A percentile compares a stretch with the other conserved stretches of the same genome.
phyloP scores from a whole-genome alignment of 1,140 invertebrate species.

The Drosophila subpulchrella region DNA sequence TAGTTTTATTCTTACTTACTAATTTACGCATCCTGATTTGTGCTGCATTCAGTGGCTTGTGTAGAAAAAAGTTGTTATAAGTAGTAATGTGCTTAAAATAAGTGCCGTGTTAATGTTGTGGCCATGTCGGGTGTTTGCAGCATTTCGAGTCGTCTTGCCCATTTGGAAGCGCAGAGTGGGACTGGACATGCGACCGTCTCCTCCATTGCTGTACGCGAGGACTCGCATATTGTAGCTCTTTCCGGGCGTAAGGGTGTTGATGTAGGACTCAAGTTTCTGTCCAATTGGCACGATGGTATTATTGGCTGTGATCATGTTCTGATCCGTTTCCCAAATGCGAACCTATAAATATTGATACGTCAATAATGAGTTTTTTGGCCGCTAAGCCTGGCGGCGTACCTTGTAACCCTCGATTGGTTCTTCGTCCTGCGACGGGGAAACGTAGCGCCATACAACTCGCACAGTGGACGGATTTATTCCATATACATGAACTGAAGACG shows the following conservation, averaged over 20 bases:
- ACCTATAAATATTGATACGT: slow-evolving; percentile 82
- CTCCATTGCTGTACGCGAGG: slow-evolving; percentile 96
- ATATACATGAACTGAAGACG: slow-evolving; percentile 94
- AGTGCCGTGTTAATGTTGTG: slow-evolving; percentile 72
- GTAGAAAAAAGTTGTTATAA: slow-evolving; percentile 66
- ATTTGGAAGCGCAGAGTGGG: slow-evolving; percentile 94
- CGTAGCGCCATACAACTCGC: slow-evolving; percentile 95
- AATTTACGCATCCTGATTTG: slow-evolving; percentile 17
- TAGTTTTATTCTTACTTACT: slow-evolving; percentile 27
- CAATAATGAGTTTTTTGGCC: neutral
- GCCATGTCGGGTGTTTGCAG: slow-evolving; percentile 60
- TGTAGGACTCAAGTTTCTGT: slow-evolving; percentile 90
- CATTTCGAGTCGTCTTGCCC: slow-evolving; percentile 86
- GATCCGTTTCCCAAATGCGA: slow-evolving; percentile 95
- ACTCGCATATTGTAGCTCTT: slow-evolving; percentile 96
- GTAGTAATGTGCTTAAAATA: slow-evolving; percentile 62
- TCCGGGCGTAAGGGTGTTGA: slow-evolving; percentile 92
- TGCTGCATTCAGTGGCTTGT: slow-evolving; percentile 49
- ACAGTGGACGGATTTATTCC: slow-evolving; percentile 94
- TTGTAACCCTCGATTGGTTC: slow-evolving; percentile 97
- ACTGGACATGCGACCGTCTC: slow-evolving; percentile 98
- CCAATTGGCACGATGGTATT: slow-evolving; percentile 92
- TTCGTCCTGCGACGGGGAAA: slow-evolving; percentile 94
- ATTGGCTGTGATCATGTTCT: slow-evolving; percentile 95
- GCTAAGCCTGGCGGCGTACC: slow-evolving; percentile 46